Conservation (phyloP, 2,888 invertebrate genomes). For the Rhogogaster chlorosoma region DNA sequence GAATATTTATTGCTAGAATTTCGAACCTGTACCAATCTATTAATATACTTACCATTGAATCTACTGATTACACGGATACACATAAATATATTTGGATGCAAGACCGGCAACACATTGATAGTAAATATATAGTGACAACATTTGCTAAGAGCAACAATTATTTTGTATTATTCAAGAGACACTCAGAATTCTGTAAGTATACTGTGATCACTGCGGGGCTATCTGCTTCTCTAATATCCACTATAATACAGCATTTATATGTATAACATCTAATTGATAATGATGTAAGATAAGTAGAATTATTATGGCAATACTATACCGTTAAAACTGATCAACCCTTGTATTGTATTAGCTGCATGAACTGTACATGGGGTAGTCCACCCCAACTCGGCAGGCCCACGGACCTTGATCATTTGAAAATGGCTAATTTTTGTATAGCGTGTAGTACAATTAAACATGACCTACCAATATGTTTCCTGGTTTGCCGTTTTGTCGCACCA, state of each 20-base stretch:
- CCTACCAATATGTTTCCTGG: too few species aligned
- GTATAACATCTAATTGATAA: neutral
- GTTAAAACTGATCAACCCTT: neutral
- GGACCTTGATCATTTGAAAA: too few species aligned
- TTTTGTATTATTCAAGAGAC: constrained; percentile 62
- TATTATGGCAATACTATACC: neutral
- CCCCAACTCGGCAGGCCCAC: too few species aligned
- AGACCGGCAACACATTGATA: constrained; percentile 62
- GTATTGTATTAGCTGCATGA: neutral
- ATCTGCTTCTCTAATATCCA: constrained; percentile 9
- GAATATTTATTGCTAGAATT: constrained; percentile 43
- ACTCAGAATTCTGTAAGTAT: constrained; percentile 57
- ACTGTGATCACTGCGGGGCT: neutral
- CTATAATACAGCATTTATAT: constrained; percentile 1
- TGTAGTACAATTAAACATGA: too few species aligned
- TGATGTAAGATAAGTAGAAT: neutral
- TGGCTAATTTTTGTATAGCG: too few species aligned
- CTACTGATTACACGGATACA: constrained; percentile 60
- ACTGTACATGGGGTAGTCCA: neutral
- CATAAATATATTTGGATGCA: constrained; percentile 62
- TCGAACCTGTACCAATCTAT: neutral
- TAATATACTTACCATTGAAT: constrained; percentile 40
- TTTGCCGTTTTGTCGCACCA: too few species aligned
- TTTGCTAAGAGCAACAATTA: constrained; percentile 65
- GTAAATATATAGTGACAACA: constrained; percentile 59